phyloP scores from a whole-genome alignment of 2,797 vertebrate genomes.

The Anguilla pacifica region DNA sequence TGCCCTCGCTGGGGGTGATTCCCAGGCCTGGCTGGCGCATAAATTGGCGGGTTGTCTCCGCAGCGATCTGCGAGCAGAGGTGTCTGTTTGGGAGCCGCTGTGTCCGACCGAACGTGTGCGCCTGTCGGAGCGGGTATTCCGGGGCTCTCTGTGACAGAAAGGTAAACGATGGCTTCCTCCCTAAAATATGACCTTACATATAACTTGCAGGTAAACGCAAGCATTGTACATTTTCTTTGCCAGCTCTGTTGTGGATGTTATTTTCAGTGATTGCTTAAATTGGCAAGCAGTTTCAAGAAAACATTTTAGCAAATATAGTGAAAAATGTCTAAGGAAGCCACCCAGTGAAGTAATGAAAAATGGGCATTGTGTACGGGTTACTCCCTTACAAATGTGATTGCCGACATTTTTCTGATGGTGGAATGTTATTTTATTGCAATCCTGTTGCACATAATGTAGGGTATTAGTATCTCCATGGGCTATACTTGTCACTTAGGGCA shows the following conservation, averaged over 20 bases:
- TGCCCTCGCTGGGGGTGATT: neutral
- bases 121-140: constrained; percentile 62
- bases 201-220: neutral
- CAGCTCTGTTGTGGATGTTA: neutral
- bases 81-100: constrained; percentile 70
- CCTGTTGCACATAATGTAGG: too few species aligned
- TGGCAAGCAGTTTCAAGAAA: too few species aligned
- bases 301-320: too few species aligned
- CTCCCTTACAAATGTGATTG: too few species aligned
- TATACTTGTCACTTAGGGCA: too few species aligned
- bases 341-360: too few species aligned
- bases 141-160: constrained; percentile 63
- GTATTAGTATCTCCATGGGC: too few species aligned
- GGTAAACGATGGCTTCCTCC: constrained; percentile 49
- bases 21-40: neutral
- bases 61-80: constrained; percentile 68
- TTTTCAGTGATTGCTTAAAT: too few species aligned
- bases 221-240: neutral
- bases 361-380: too few species aligned
- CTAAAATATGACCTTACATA: neutral
- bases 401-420: too few species aligned
- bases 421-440: too few species aligned
- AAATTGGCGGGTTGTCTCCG: constrained; percentile 9
- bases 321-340: too few species aligned
- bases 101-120: constrained; percentile 68